Base-by-base conservation (phyloP, 2,888 invertebrate species). In the Bimastos eiseni region DNA sequence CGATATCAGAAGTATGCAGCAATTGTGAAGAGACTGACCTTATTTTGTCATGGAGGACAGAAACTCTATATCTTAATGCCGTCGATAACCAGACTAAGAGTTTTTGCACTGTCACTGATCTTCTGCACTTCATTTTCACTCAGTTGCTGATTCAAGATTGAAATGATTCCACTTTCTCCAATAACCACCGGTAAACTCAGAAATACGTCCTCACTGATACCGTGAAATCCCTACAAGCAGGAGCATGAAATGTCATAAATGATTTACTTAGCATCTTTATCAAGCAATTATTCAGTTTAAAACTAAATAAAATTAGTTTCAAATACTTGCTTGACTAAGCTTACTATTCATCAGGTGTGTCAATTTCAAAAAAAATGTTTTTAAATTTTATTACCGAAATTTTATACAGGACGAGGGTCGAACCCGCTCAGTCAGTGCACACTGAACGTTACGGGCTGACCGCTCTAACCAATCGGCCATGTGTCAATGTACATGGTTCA, bases 111-210 rank as follows among this genome's bases (percentile, higher is more conserved):
- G 1, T 83, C 41, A 4, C 83, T 38, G 33, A 91, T 33, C 33
- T 91, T 83, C 33, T 89, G n/a, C 36, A 4, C 36, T 83, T 91
- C 91, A 17, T 34, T 30, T 19, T 49, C 90, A 34, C 37, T 84
- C 24, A 91, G 89, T 96, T 89, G 96, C 95, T 97, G 97, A 90
- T 97, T 96, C 90, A 98, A 96, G 92, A 97, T 95, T 93, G 96
- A 96, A 0, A 96, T 96, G 2, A 98, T 93, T 17, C 95, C 95
- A 90, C 92, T 93, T 89, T 94, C 94, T 8, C 94, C 94, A 55
- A 98, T 94, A 33, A 97, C 96, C 93, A 97, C 97, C 11, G 98
- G 98, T 91, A 98, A 95, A 0, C 98, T 98, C 89, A 98, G 96
- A 95, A 97, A 98, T 15, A 98, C 97, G 92, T 98, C 97, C 55